Percentiles rank a stretch among this genome's conserved stretches.
Evolutionary conservation across 2,797 vertebrate genomes (phyloP).

Genomic region (Ceryle rudis): DNA sequence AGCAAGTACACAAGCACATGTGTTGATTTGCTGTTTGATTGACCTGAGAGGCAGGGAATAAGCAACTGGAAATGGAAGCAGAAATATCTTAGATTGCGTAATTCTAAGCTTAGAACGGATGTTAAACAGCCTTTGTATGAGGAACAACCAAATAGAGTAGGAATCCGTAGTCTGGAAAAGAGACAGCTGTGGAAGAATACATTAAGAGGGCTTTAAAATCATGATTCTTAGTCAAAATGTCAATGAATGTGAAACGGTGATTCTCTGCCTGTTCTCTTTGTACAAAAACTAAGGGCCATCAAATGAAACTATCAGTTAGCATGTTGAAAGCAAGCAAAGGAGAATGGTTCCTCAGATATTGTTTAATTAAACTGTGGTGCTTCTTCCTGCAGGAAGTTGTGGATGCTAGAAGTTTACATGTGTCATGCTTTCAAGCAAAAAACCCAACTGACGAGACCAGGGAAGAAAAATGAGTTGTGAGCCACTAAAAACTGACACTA

Average conservation of each 20-base stretch:
- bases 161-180: not conserved
- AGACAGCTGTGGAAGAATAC: not conserved
- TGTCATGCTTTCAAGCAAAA: not conserved
- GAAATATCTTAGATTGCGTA: not conserved
- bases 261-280: not conserved
- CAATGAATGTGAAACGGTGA: not conserved
- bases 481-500: not conserved
- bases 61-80: not conserved
- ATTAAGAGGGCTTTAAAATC: not conserved
- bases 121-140: not conserved
- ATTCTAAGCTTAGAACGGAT: not conserved
- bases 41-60: not conserved
- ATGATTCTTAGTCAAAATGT: not conserved
- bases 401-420: not conserved
- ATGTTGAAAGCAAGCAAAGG: not conserved
- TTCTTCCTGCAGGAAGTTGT: not conserved
- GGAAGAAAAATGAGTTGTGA: not conserved
- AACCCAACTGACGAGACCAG: not conserved
- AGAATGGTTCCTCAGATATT: not conserved
- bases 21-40: not conserved
- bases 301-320: not conserved
- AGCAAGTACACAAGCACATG: accelerated
- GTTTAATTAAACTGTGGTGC: not conserved
- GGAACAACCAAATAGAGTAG: not conserved
- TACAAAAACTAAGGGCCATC: not conserved